phyloP scores from a whole-genome alignment of 92 coral and sea anemone species.

The Palythoa caribaeorum region DNA sequence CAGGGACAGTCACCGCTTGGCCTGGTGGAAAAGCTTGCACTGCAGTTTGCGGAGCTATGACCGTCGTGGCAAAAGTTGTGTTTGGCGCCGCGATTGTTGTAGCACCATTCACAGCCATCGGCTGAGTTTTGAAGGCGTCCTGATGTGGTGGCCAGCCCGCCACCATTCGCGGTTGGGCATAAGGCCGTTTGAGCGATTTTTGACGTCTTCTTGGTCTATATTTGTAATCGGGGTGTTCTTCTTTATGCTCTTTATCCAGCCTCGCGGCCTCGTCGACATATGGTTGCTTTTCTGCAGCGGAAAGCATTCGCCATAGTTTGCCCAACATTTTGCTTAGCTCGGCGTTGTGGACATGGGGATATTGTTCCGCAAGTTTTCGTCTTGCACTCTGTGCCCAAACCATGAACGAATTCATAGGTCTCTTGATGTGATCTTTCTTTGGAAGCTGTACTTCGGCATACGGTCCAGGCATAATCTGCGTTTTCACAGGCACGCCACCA shows the following conservation, averaged over 20 bases:
- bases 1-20: constrained; percentile 68
- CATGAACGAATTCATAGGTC: constrained; percentile 99
- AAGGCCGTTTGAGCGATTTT: constrained; percentile 92
- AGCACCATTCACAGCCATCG: constrained; percentile 85
- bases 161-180: constrained; percentile 86
- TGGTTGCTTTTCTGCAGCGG: constrained; percentile 98
- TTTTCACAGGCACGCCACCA: constrained; percentile 83
- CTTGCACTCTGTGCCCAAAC: constrained; percentile 99
- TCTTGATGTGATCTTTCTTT: constrained; percentile 94
- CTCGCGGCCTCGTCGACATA: constrained; percentile 99
- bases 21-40: constrained; percentile 80
- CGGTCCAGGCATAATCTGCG: constrained; percentile 94
- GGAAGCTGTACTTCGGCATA: constrained; percentile 93
- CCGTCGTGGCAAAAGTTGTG: constrained; percentile 74
- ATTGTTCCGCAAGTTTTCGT: constrained; percentile 96
- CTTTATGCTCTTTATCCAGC: constrained; percentile 97
- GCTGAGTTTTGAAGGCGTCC: constrained; percentile 71
- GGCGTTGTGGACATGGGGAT: constrained; percentile 99
- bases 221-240: constrained; percentile 97
- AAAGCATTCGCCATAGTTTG: constrained; percentile 97
- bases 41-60: constrained; percentile 74
- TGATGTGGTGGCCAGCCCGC: constrained; percentile 86
- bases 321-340: constrained; percentile 99
- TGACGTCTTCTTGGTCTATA: constrained; percentile 96
- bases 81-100: constrained; percentile 78